These are phyloP conservation scores for Prunella fulvescens DNA, from an alignment of 2,113 vertebrate genomes.

Conservation along the genomic window DNA sequence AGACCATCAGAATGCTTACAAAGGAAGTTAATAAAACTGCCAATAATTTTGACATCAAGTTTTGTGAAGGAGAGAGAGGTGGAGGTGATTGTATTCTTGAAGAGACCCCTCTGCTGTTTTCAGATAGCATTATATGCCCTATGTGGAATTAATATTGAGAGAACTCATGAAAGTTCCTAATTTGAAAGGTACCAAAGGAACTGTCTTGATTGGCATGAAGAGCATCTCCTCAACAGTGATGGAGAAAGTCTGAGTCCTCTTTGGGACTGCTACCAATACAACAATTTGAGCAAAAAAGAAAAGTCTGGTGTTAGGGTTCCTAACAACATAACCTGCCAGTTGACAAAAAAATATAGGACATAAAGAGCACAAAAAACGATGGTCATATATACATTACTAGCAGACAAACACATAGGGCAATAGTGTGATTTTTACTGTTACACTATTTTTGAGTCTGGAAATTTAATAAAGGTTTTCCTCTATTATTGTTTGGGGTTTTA, in stretches of 20 bases:
- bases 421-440: not conserved
- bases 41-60: not conserved
- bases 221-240: not conserved
- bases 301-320: not conserved
- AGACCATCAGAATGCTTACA: not conserved
- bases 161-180: not conserved
- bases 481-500: not conserved
- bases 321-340: not conserved
- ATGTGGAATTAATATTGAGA: not conserved
- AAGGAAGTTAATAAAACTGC: not conserved
- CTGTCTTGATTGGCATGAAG: not conserved
- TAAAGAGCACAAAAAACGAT: not conserved
- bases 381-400: not conserved
- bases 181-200: not conserved
- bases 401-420: not conserved
- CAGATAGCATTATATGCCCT: not conserved
- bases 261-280: not conserved
- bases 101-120: not conserved
- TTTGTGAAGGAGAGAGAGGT: not conserved
- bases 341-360: not conserved
- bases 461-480: not conserved
- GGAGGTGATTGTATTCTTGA: not conserved
- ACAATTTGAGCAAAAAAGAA: not conserved
- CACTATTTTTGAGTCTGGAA: not conserved
- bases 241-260: not conserved